phyloP scores from a whole-genome alignment of 2,888 invertebrate genomes.

The Ametastegia equiseti region DNA sequence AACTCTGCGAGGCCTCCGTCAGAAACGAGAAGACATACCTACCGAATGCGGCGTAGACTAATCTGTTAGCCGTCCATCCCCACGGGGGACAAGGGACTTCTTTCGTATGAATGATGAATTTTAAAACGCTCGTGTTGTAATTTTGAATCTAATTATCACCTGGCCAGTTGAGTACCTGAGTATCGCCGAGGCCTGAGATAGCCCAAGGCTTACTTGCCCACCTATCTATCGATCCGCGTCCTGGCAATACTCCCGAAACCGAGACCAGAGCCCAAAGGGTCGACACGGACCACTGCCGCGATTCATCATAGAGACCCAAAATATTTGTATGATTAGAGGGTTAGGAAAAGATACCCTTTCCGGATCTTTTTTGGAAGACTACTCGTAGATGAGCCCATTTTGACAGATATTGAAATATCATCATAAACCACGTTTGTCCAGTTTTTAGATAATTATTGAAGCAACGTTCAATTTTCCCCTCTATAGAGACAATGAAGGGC shows the following conservation, averaged over 20 bases:
- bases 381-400: too few species aligned
- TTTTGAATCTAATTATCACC: neutral
- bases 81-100: slow-evolving; percentile 36
- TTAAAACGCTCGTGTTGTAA: too few species aligned
- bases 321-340: too few species aligned
- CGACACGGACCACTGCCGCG: neutral
- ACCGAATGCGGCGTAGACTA: slow-evolving; percentile 26
- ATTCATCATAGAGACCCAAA: too few species aligned
- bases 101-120: neutral
- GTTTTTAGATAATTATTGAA: too few species aligned
- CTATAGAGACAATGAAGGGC: too few species aligned
- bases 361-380: too few species aligned
- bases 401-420: too few species aligned
- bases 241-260: neutral
- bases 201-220: neutral
- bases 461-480: too few species aligned
- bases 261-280: neutral
- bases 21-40: neutral
- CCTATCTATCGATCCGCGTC: slow-evolving; percentile 19
- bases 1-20: neutral
- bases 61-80: slow-evolving; percentile 39
- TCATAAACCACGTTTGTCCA: too few species aligned
- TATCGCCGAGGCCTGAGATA: slow-evolving; percentile 13
- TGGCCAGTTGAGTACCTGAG: neutral
- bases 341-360: too few species aligned